phyloP scores from a whole-genome alignment of 2,888 invertebrate species.

The Caenorhabditis panamensis region DNA sequence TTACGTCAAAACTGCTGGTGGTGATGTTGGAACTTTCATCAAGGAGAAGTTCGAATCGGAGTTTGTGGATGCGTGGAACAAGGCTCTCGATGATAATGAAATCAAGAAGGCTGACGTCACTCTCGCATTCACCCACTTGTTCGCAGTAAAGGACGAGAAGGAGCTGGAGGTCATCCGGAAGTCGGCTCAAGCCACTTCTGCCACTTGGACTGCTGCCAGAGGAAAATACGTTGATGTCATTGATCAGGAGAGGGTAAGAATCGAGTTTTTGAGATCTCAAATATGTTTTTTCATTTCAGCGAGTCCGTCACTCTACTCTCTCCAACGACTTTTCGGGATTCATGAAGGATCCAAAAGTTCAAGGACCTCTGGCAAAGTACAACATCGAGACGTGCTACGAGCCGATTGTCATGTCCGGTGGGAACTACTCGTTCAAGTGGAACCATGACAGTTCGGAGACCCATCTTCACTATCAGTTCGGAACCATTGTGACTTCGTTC shows the following conservation, averaged over 20 bases:
- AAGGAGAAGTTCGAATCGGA: conserved; percentile 96
- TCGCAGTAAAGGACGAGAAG: conserved; percentile 94
- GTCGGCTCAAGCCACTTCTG: conserved; percentile 93
- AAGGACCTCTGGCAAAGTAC: conserved; percentile 84
- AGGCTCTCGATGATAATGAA: conserved; percentile 87
- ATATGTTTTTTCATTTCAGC: conserved; percentile 84
- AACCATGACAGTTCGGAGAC: conserved; percentile 85
- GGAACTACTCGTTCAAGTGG: conserved; percentile 97
- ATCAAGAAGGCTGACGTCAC: conserved; percentile 91
- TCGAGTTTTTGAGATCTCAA: neutral
- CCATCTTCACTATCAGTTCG: conserved; percentile 55
- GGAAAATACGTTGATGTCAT: conserved; percentile 99
- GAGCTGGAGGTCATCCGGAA: conserved; percentile 93
- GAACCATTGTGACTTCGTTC: conserved; percentile 62
- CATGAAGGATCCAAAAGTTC: conserved; percentile 95
- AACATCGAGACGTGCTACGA: conserved; percentile 97
- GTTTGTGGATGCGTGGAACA: conserved; percentile 93
- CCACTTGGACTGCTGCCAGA: conserved; percentile 94
- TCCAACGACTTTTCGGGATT: conserved; percentile 95
- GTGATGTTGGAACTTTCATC: conserved; percentile 90
- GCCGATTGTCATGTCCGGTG: conserved; percentile 98
- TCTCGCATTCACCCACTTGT: conserved; percentile 89
- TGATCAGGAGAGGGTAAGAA: conserved; percentile 88
- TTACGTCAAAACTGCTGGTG: conserved; percentile 90
- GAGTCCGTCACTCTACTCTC: conserved; percentile 95